Base-by-base conservation (phyloP, 1,140 invertebrate genomes). In the Drosophila elegans region DNA sequence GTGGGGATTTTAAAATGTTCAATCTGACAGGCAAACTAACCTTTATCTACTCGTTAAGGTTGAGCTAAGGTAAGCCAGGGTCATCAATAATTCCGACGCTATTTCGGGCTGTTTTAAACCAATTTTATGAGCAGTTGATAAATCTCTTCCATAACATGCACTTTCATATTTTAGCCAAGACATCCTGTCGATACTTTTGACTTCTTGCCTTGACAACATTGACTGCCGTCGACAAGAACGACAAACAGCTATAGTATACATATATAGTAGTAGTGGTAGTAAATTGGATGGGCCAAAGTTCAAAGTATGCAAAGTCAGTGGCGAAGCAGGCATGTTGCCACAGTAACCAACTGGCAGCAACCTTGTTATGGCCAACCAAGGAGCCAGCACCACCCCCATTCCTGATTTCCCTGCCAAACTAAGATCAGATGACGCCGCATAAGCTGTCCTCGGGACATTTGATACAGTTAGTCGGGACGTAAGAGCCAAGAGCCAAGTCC, bases 261-360 rank as follows among this genome's bases (percentile, higher is more conserved):
- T 60, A 82, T 60, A 56, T 63, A 21, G 16, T 21, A 21, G 16
- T 21, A 21, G 16, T 1, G 1, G 1, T 21, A 21, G 16, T 21
- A 21, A 21, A 83, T 77, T 77, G 71, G 72, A 10, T 16, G 29
- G 32, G 32, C 32, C 52, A 89, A 88, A 88, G 83, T 83, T 86
- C 79, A 83, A 74, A 89, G 79, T 77, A 89, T 89, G 79, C 79
- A 83, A 83, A 88, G 67, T 80, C 79, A 59, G 71, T 76, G 51
- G 60, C 34, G 29, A 75, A 62, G 59, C 48, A 11, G 29, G n/a
- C 3, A 49, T 34, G 27, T 56, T 42, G 57, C 72, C 71, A 68
- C 42, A 54, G 52, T 59, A 64, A 62, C 34, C 34, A 55, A 59
- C 64, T 74, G 56, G 69, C 63, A 66, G 71, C 63, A 83, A 71